Conservation (phyloP, 2,113 vertebrate genomes). For the Machaerirhynchus nigripectus region DNA sequence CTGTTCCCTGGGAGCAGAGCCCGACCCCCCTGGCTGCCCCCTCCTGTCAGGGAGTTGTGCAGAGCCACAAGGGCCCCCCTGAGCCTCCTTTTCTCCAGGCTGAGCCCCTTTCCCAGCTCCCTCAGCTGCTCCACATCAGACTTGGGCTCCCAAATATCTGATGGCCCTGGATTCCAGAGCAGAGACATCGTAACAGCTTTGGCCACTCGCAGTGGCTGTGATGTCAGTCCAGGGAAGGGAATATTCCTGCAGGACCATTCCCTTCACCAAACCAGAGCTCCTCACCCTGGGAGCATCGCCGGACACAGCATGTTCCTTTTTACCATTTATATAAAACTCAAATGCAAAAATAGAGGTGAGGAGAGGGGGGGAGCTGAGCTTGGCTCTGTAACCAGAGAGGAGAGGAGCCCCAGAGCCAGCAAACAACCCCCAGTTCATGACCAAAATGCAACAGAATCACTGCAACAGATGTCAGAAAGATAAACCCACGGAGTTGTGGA, state of each 20-base stretch:
- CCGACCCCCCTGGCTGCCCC: fast-evolving
- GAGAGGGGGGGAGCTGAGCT: neutral
- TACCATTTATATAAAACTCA: neutral
- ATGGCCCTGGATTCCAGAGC: no score
- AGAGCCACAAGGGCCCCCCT: neutral
- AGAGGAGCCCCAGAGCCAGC: neutral
- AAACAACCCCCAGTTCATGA: neutral
- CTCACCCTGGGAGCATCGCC: fast-evolving
- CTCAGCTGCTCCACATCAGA: neutral
- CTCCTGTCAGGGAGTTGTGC: neutral
- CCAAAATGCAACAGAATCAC: neutral
- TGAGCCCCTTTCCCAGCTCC: neutral
- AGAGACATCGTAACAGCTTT: fast-evolving
- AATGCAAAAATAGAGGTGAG: neutral
- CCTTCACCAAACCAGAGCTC: neutral
- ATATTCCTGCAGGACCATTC: neutral
- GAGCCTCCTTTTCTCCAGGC: neutral
- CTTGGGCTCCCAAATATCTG: neutral
- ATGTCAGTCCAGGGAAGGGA: neutral
- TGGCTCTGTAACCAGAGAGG: neutral
- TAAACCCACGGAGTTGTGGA: neutral
- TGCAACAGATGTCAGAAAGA: neutral
- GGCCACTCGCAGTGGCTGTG: neutral
- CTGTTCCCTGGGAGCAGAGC: neutral
- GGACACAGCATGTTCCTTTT: neutral